These are phyloP conservation scores for Amitus sp. DNA, from an alignment of 2,888 invertebrate species.

Conservation along the genomic window DNA sequence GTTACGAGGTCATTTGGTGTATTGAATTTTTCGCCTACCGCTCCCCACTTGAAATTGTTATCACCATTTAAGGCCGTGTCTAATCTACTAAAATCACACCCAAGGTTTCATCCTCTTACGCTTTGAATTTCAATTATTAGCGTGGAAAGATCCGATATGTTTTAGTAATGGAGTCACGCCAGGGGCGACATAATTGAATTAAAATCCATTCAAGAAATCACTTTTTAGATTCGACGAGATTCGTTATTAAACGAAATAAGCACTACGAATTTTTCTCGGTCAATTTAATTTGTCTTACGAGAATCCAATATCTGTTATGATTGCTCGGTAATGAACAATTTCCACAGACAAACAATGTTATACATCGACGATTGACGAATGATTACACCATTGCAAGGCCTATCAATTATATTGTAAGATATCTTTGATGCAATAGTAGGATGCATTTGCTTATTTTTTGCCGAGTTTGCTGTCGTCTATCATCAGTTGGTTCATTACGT, in stretches of 20 bases:
- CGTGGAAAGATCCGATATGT: background rate
- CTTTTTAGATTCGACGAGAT: background rate
- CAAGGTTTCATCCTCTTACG: background rate
- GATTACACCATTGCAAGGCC: no score
- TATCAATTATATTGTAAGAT: no score
- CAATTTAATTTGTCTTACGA: background rate
- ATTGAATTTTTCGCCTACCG: no score
- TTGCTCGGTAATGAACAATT: no score
- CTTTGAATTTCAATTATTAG: background rate
- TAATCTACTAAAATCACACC: background rate
- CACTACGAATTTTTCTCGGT: background rate
- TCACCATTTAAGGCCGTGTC: background rate
- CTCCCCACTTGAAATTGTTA: no score
- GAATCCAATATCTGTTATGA: no score
- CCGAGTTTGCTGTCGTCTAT: no score
- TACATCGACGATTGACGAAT: no score
- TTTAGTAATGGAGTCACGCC: background rate
- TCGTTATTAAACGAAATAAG: background rate
- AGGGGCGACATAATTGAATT: background rate
- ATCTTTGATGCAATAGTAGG: no score
- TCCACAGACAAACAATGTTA: no score
- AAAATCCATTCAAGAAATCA: background rate
- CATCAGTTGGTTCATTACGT: no score
- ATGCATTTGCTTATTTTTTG: no score
- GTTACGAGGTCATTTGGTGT: background rate